phyloP scores from a whole-genome alignment of 92 coral and sea anemone genomes.

The Bergia sp. region DNA sequence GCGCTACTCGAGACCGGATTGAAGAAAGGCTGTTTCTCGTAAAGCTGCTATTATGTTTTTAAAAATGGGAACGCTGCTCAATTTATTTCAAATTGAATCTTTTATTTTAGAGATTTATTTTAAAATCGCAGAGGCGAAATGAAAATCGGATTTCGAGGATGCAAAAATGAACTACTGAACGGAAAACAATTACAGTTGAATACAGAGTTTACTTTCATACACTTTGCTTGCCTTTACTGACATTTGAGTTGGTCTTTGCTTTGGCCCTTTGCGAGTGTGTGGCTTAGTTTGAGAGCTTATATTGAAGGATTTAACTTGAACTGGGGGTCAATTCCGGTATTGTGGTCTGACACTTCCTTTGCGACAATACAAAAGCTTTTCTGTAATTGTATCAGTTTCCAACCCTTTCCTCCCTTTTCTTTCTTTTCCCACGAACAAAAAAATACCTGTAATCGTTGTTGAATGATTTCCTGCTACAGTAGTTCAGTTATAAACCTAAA shows the following conservation, averaged over 20 bases:
- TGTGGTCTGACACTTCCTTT: neutral
- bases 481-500: neutral
- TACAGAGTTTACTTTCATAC: neutral
- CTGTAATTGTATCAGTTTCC: neutral
- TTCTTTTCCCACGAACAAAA: neutral
- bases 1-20: neutral
- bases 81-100: too few species aligned
- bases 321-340: slow-evolving; percentile 12
- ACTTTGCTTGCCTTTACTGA: neutral
- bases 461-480: neutral
- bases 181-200: neutral
- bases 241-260: neutral
- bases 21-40: neutral
- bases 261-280: neutral
- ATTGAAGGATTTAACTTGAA: slow-evolving; percentile 7
- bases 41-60: neutral
- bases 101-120: neutral
- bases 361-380: neutral
- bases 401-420: neutral
- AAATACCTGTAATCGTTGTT: neutral
- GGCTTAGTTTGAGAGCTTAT: neutral
- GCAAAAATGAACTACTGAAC: neutral
- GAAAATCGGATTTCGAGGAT: too few species aligned
- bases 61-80: neutral
- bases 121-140: neutral